Percentiles rank a stretch among this genome's conserved stretches.
phyloP scores from a whole-genome alignment of 2,888 invertebrate species.

The Lasius platythorax region DNA sequence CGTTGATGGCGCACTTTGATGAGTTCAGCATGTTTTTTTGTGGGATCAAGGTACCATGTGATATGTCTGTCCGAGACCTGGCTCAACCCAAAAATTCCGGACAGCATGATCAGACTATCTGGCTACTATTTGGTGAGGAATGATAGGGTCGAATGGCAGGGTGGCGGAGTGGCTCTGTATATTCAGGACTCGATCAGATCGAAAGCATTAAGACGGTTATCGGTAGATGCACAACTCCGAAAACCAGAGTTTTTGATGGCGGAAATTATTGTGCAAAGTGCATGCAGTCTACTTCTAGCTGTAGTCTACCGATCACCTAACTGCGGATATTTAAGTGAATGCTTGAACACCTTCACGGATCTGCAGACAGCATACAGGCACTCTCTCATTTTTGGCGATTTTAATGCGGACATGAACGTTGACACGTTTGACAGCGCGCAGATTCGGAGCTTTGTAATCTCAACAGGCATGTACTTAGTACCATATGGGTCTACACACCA shows the following conservation, averaged over 20 bases:
- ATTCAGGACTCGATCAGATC: neutral
- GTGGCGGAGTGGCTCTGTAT: constrained; percentile 22
- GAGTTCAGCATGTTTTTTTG: neutral
- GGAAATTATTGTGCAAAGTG: neutral
- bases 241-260: neutral
- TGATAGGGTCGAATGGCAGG: neutral
- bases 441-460: neutral
- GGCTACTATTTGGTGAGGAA: neutral
- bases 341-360: neutral
- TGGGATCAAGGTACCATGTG: neutral
- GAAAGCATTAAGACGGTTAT: no score
- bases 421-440: neutral
- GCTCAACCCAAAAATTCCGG: neutral
- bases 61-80: constrained; percentile 13
- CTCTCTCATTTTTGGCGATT: neutral
- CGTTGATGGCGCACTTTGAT: neutral
- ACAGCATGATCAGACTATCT: neutral
- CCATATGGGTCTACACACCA: neutral
- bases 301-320: neutral
- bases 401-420: neutral
- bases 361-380: neutral
- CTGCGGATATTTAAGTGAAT: neutral
- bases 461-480: neutral
- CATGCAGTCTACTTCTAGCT: neutral
- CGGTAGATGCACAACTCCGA: no score